Percentiles rank a stretch among this genome's conserved stretches.
These are phyloP conservation scores for Lampropteryx suffumata DNA, from an alignment of 2,888 invertebrate species.

Conservation along the genomic window DNA sequence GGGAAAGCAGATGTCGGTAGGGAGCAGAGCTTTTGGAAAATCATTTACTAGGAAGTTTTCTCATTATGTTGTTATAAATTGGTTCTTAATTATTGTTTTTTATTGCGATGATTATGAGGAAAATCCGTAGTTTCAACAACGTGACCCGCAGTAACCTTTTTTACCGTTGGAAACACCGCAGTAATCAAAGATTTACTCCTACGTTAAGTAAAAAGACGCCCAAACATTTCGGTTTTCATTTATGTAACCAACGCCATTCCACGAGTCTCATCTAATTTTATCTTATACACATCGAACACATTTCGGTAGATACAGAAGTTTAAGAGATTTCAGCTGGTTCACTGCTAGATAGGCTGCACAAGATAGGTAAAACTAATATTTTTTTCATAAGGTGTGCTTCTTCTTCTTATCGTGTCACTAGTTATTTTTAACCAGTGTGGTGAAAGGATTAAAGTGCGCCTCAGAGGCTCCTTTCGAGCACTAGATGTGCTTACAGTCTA, in stretches of 20 bases:
- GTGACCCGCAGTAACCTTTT: too few species aligned
- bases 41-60: constrained; percentile 29
- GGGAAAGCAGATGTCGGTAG: constrained; percentile 27
- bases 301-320: constrained; percentile 17
- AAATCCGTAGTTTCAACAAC: too few species aligned
- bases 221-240: constrained; percentile 35
- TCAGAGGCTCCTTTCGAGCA: too few species aligned
- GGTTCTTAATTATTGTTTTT: not conserved
- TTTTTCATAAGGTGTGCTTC: not conserved
- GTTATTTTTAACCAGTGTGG: too few species aligned
- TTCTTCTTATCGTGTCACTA: too few species aligned
- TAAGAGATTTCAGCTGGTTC: constrained; percentile 1
- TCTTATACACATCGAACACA: constrained; percentile 36
- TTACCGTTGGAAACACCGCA: too few species aligned
- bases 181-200: constrained; percentile 17
- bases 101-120: too few species aligned
- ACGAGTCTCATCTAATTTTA: constrained; percentile 36
- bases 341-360: not conserved
- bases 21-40: constrained; percentile 23
- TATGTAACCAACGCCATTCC: constrained; percentile 32
- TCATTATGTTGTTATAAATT: constrained; percentile 27
- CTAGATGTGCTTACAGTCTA: too few species aligned
- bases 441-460: too few species aligned
- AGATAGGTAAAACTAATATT: too few species aligned
- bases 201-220: constrained; percentile 21